Percentiles rank a stretch among this genome's conserved stretches.
phyloP scores from a whole-genome alignment of 2,888 invertebrate species.

The Idaea straminata region DNA sequence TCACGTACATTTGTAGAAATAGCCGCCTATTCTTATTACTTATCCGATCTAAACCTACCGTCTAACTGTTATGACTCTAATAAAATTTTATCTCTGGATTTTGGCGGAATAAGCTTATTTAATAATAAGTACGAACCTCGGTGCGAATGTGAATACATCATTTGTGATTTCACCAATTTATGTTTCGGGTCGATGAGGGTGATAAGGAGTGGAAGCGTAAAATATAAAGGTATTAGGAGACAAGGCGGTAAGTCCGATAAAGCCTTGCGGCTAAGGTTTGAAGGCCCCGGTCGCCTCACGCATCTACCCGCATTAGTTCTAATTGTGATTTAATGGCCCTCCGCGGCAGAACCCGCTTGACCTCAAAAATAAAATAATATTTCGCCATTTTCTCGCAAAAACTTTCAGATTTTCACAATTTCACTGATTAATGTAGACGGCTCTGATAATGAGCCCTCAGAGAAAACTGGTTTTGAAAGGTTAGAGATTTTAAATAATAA shows the following conservation, averaged over 20 bases:
- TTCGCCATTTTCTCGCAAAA: constrained; percentile 37
- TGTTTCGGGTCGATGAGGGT: constrained; percentile 11
- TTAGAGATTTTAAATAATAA: constrained; percentile 9
- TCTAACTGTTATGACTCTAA: constrained; percentile 35
- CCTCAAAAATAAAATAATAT: constrained; percentile 61
- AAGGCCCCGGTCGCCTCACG: constrained; percentile 66
- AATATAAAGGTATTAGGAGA: constrained; percentile 65
- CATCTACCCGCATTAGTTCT: constrained; percentile 75
- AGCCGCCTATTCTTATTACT: constrained; percentile 35
- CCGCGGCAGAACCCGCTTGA: constrained; percentile 61
- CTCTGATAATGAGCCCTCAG: constrained; percentile 28
- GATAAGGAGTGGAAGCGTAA: constrained; percentile 45
- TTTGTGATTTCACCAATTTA: constrained; percentile 1
- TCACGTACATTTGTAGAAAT: constrained; percentile 39
- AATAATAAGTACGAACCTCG: constrained; percentile 17
- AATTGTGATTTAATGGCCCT: constrained; percentile 78
- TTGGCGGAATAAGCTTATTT: constrained; percentile 20
- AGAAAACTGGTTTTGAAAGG: constrained; percentile 17
- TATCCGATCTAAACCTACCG: constrained; percentile 37
- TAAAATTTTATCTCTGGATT: constrained; percentile 37
- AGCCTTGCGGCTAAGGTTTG: constrained; percentile 56
- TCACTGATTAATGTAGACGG: constrained; percentile 26
- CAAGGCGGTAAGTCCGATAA: constrained; percentile 66
- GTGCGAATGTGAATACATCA: neutral
- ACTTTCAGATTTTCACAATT: constrained; percentile 32